Conservation (phyloP, 2,888 invertebrate species). For the Deilephila elpenor region DNA sequence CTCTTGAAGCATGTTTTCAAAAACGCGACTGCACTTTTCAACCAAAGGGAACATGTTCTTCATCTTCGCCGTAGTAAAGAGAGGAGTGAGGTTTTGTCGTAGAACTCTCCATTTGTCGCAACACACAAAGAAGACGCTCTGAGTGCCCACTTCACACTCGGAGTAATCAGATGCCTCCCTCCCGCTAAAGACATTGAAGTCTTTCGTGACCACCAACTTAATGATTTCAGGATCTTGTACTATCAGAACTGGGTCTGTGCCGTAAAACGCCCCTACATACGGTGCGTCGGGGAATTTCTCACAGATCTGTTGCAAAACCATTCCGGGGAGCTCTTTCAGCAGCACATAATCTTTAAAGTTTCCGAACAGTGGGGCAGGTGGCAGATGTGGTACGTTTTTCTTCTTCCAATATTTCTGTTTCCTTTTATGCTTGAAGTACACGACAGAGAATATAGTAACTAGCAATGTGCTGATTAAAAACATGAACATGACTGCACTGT, state of each 20-base stretch:
- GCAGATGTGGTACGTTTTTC: slow-evolving; percentile 50
- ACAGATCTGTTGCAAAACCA: slow-evolving; percentile 51
- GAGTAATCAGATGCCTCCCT: slow-evolving; percentile 56
- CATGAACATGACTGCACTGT: background rate
- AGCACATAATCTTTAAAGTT: slow-evolving; percentile 57
- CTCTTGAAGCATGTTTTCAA: slow-evolving; percentile 52
- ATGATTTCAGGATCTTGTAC: slow-evolving; percentile 58
- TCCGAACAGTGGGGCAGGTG: slow-evolving; percentile 56
- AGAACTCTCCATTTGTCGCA: slow-evolving; percentile 65
- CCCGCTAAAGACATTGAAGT: slow-evolving; percentile 61
- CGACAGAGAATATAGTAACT: background rate
- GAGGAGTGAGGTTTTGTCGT: slow-evolving; percentile 60
- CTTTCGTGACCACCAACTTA: slow-evolving; percentile 56
- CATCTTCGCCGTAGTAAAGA: slow-evolving; percentile 66
- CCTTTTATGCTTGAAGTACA: slow-evolving; percentile 29
- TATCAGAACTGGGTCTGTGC: slow-evolving; percentile 62
- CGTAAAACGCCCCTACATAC: slow-evolving; percentile 61
- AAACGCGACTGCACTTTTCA: slow-evolving; percentile 45
- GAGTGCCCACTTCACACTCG: slow-evolving; percentile 49
- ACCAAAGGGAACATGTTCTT: slow-evolving; percentile 66
- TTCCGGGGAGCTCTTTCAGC: slow-evolving; percentile 44
- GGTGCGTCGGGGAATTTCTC: slow-evolving; percentile 52
- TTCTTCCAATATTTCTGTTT: slow-evolving; percentile 57
- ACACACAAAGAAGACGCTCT: slow-evolving; percentile 55
- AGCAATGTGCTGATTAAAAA: slow-evolving; percentile 15